A percentile compares a stretch with the other conserved stretches of the same genome.
Conservation (phyloP, 2,797 vertebrate genomes). For the Tapera naevia region DNA sequence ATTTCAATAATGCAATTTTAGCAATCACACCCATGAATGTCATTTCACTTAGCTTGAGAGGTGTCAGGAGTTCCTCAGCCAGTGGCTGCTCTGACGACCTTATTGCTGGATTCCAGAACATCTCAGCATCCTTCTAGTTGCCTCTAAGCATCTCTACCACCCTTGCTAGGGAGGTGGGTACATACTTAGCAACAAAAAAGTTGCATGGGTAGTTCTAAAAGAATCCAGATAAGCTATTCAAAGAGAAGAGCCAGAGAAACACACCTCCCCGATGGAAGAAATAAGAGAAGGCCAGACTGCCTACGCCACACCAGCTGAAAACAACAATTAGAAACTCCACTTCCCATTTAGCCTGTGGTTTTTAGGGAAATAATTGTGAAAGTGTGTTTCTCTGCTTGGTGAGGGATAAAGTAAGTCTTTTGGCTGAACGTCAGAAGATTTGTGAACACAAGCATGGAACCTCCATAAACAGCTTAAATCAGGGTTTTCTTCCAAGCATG, state of each 20-base stretch:
- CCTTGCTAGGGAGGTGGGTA: neutral
- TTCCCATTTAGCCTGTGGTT: neutral
- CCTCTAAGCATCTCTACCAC: neutral
- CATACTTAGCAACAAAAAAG: accelerated
- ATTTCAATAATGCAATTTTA: neutral
- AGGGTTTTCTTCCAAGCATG: slow-evolving; percentile 53
- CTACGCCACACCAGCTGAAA: neutral
- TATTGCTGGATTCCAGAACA: neutral
- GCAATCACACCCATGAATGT: neutral
- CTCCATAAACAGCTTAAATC: slow-evolving; percentile 47
- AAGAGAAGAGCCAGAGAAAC: neutral
- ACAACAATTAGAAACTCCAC: neutral
- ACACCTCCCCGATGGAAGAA: neutral
- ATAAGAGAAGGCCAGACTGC: neutral
- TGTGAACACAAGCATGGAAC: neutral
- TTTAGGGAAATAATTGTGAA: neutral
- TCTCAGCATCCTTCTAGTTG: neutral
- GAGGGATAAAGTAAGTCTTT: slow-evolving; percentile 14
- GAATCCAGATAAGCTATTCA: neutral
- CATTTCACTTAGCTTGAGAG: neutral
- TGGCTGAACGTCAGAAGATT: slow-evolving; percentile 9
- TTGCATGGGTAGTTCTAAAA: neutral
- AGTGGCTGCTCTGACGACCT: neutral
- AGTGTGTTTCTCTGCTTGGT: neutral
- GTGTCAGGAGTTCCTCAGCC: neutral